These are phyloP conservation scores for Orientallactaga bullata DNA, from an alignment of 2,113 vertebrate species.

Conservation along the genomic window DNA sequence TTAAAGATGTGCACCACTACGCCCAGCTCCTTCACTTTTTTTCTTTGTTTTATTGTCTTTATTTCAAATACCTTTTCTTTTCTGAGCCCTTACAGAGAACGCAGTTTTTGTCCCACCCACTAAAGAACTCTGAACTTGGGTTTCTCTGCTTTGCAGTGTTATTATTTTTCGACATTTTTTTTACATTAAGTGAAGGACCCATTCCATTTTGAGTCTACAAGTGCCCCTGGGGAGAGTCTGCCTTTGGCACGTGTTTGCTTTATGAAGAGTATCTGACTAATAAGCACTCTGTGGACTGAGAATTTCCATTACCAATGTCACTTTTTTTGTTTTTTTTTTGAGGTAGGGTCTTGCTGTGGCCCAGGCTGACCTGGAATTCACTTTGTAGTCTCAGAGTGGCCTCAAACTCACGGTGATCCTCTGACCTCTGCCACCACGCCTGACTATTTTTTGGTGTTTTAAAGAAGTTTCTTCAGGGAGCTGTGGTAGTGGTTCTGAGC, in stretches of 20 bases:
- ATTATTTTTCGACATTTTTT: conserved; percentile 62
- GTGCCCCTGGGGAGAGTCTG: not conserved
- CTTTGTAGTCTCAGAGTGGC: too few relatives aligned
- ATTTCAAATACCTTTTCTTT: not conserved
- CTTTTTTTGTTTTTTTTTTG: not conserved
- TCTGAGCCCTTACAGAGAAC: not conserved
- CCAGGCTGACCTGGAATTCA: too few relatives aligned
- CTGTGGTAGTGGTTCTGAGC: not conserved
- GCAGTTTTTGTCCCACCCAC: not conserved
- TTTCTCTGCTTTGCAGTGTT: conserved; percentile 1
- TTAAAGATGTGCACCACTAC: too few relatives aligned
- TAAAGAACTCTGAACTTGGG: not conserved
- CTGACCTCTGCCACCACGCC: too few relatives aligned
- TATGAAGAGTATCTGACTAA: conserved; percentile 12
- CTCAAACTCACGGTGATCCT: too few relatives aligned
- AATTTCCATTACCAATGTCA: not conserved
- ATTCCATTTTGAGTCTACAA: conserved; percentile 17
- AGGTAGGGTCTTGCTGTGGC: too few relatives aligned
- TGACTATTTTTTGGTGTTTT: not conserved
- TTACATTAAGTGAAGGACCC: not conserved
- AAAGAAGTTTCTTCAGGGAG: conserved; percentile 30
- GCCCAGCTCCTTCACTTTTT: not conserved
- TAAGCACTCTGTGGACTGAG: not conserved
- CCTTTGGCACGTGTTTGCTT: not conserved
- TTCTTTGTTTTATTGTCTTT: not conserved